Percentiles rank a stretch among this genome's conserved stretches.
Conservation (phyloP, 2,888 invertebrate species). For the Oscheius myriophilus region DNA sequence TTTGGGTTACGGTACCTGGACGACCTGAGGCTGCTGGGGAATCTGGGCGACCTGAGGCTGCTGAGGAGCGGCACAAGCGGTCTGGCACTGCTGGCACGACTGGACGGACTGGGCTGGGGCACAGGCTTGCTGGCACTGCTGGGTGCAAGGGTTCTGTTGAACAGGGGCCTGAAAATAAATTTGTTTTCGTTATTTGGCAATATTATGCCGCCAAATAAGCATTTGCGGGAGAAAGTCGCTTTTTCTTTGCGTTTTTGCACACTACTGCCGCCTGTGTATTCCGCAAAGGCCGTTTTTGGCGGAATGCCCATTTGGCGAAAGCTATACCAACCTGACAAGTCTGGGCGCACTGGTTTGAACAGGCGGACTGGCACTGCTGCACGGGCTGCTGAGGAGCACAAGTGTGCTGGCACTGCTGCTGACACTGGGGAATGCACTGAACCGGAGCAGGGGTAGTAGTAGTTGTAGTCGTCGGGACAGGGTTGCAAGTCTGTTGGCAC, state of each 20-base stretch:
- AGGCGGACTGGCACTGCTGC: slow-evolving; percentile 30
- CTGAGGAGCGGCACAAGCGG: slow-evolving; percentile 29
- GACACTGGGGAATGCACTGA: too few relatives aligned
- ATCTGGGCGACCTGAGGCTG: slow-evolving; percentile 13
- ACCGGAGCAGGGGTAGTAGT: too few relatives aligned
- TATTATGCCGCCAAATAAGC: too few relatives aligned
- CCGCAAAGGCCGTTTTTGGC: too few relatives aligned
- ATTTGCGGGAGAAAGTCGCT: too few relatives aligned
- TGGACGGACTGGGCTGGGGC: slow-evolving; percentile 12
- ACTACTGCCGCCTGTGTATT: too few relatives aligned
- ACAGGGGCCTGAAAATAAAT: slow-evolving; percentile 37
- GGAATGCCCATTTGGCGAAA: too few relatives aligned
- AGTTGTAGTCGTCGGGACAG: background rate
- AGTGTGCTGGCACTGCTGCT: slow-evolving; percentile 34
- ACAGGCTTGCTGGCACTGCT: slow-evolving; percentile 34
- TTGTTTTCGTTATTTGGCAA: too few relatives aligned
- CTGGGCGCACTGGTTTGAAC: background rate
- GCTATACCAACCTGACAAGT: too few relatives aligned
- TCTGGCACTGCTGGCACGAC: slow-evolving; percentile 31
- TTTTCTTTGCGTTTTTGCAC: too few relatives aligned
- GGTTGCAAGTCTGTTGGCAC: slow-evolving; percentile 2
- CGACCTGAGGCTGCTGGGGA: slow-evolving; percentile 34
- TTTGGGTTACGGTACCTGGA: slow-evolving; percentile 10
- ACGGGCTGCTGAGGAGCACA: slow-evolving; percentile 17
- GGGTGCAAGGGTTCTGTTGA: slow-evolving; percentile 33